Base-by-base conservation (phyloP, 2,888 invertebrate species). In the Nomada goodeniana region DNA sequence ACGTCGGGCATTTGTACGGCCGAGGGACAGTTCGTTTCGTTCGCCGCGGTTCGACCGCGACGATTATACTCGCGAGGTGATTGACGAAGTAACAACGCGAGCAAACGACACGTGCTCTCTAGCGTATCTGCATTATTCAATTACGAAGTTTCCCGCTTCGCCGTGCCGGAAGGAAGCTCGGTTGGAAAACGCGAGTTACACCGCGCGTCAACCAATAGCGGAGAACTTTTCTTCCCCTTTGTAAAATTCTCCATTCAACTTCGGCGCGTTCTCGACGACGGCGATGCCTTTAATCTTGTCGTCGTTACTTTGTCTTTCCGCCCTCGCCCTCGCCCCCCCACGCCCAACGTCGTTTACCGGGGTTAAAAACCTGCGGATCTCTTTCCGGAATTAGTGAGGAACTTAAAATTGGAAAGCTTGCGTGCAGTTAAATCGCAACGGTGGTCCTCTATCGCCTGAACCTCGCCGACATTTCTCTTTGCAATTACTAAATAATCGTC, bases 91-190 rank as follows among this genome's bases (percentile, higher is more conserved):
- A 77, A 65, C 57, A 44, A 23, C 29, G 61, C 20, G 42, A 60
- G 13, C 59, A 36, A 61, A 67, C 44, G 44, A 53, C 80, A 53
- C 65, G 79, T 78, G 78, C 64, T 50, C 69, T 53, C 57, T 5
- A 29, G 15, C 18, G 23, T 50, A 26, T 64, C 55, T 80, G 64
- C 60, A 78, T 80, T 80, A 80, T 78, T 80, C 52, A 78, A 65
- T 80, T 44, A 55, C 59, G 20, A 59, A 69, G 50, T 53, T 55
- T 36, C 36, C 36, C 13, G n/a, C n/a, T 44, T 13, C n/a, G 11
- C 63, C 15, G 59, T 29, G 29, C 29, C 20, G 36, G 23, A 26
- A 26, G 64, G 13, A n/a, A 70, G 50, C 60, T 53, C 53, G 44
- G 36, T 2, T 60, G 44, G 73, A 53, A 80, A 80, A 65, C 20